These are phyloP conservation scores for Solenopsis invicta DNA, from an alignment of 1,140 invertebrate genomes.

Conservation along the genomic window DNA sequence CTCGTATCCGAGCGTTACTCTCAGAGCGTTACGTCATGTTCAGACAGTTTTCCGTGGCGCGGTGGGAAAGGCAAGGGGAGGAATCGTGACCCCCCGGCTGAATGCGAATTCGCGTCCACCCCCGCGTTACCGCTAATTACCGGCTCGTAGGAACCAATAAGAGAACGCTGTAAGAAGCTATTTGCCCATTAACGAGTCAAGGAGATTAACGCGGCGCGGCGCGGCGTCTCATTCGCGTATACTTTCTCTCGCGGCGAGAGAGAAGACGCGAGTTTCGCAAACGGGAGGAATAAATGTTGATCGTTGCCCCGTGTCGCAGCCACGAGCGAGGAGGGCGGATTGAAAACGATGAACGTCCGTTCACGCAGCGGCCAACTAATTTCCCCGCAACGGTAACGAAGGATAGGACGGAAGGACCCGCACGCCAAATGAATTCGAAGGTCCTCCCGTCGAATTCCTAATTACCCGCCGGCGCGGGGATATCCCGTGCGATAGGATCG, in stretches of 20 bases:
- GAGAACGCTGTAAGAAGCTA: conserved; percentile 20
- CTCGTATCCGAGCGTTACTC: conserved; percentile 77
- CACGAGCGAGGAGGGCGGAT: background rate
- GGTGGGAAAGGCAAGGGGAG: conserved; percentile 60
- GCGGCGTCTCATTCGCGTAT: background rate
- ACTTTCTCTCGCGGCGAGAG: background rate
- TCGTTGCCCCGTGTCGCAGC: background rate
- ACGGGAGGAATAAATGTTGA: conserved; percentile 42
- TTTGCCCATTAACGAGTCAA: conserved; percentile 41
- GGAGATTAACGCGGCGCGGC: conserved; percentile 42
- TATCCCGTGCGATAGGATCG: conserved; percentile 80
- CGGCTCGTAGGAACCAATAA: conserved; percentile 49
- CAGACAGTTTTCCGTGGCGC: conserved; percentile 83
- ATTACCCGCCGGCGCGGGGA: conserved; percentile 78
- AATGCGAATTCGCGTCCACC: conserved; percentile 80
- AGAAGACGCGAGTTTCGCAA: background rate
- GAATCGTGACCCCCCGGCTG: conserved; percentile 80
- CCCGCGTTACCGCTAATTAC: conserved; percentile 70
- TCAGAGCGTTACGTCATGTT: conserved; percentile 86
- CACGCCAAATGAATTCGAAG: conserved; percentile 77
- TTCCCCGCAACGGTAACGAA: conserved; percentile 56
- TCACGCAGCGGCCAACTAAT: conserved; percentile 31
- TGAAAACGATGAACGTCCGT: conserved; percentile 21
- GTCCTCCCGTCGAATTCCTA: conserved; percentile 81
- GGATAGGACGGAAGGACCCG: conserved; percentile 39